Conservation (phyloP, 2,888 invertebrate species). For the Ferdinandea cuprea region DNA sequence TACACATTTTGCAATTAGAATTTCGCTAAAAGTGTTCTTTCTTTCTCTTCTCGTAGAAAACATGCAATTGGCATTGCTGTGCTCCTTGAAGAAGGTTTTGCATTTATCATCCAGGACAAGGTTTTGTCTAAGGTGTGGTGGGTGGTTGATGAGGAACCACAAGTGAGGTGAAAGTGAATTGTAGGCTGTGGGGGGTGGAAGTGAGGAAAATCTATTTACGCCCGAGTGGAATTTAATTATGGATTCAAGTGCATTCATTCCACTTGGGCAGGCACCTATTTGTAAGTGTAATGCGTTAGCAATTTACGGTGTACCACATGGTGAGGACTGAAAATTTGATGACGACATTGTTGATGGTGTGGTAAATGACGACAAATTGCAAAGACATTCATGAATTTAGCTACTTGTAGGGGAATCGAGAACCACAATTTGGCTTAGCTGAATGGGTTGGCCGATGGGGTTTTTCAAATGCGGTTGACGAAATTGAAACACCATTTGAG, state of each 20-base stretch:
- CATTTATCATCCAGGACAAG: constrained; percentile 21
- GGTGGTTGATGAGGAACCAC: neutral
- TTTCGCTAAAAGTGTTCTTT: constrained; percentile 42
- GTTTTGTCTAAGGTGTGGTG: neutral
- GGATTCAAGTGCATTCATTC: constrained; percentile 37
- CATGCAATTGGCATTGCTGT: neutral
- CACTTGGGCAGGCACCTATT: constrained; percentile 15
- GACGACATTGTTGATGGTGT: constrained; percentile 24
- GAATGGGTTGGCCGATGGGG: no score
- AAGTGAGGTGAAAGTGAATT: neutral
- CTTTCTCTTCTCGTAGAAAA: neutral
- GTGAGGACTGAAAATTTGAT: constrained; percentile 28
- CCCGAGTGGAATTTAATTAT: constrained; percentile 64
- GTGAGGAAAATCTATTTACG: constrained; percentile 37
- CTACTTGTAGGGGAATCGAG: neutral
- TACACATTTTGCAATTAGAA: constrained; percentile 61
- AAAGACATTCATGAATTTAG: neutral
- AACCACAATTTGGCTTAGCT: neutral
- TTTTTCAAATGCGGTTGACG: neutral
- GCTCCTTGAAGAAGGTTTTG: neutral
- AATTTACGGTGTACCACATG: constrained; percentile 39
- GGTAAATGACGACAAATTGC: neutral
- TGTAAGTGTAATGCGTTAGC: constrained; percentile 46
- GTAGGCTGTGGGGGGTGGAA: neutral
- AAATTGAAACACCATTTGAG: no score